Evolutionary conservation across 2,113 vertebrate species (phyloP).

Genomic region (Castor canadensis): DNA sequence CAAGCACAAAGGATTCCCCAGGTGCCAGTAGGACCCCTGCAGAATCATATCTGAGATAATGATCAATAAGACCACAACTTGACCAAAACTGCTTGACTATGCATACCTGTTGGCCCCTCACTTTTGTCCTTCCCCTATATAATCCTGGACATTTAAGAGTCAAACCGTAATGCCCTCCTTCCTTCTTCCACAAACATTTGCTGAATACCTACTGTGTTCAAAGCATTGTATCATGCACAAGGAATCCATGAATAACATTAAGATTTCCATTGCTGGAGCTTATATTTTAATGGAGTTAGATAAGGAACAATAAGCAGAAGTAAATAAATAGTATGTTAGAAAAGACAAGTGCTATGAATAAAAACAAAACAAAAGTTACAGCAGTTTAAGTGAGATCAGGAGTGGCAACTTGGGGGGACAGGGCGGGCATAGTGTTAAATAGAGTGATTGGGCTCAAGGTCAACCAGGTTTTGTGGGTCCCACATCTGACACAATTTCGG

Average conservation of each 20-base stretch:
- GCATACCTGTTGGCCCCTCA: not conserved
- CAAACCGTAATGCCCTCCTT: not conserved
- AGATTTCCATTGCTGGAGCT: not conserved
- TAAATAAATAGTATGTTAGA: not conserved
- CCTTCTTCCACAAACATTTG: not conserved
- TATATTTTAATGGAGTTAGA: not conserved
- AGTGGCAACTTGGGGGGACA: not conserved
- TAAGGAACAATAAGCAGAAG: not conserved
- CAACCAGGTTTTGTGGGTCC: not conserved
- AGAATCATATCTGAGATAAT: not conserved
- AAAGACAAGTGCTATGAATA: not conserved
- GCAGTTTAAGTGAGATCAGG: not conserved
- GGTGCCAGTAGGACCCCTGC: not conserved
- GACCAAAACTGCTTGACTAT: not conserved
- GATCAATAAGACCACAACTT: not conserved
- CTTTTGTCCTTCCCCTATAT: not conserved
- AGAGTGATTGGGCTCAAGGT: not conserved
- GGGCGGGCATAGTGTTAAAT: not conserved
- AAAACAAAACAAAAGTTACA: not conserved
- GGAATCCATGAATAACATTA: not conserved
- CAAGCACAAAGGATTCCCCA: not conserved
- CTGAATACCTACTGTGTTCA: not conserved
- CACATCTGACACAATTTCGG: not conserved
- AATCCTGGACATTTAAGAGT: not conserved
- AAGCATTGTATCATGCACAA: not conserved